Evolutionary conservation across 2,113 vertebrate genomes (phyloP).

Genomic region (Pseudonaja textilis): DNA sequence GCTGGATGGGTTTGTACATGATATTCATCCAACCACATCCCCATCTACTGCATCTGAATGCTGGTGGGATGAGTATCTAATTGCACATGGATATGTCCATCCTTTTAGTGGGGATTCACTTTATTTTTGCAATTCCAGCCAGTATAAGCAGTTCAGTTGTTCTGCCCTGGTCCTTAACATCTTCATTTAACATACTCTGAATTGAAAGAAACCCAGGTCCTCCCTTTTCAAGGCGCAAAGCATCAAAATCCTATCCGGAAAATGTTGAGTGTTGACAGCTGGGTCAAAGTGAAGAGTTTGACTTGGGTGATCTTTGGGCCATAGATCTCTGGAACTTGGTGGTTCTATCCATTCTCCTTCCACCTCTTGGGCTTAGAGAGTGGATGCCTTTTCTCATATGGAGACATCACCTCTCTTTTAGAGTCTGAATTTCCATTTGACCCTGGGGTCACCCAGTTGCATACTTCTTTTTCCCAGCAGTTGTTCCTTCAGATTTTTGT

Average conservation of each 20-base stretch:
- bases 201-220: not conserved
- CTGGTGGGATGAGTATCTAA: not conserved
- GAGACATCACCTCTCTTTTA: not conserved
- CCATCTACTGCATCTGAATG: not conserved
- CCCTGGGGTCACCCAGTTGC: not conserved
- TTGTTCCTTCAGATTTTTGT: not conserved
- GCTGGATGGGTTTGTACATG: not conserved
- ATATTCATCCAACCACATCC: not conserved
- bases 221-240: not conserved
- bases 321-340: not conserved
- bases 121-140: not conserved
- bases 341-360: not conserved
- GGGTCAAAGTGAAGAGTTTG: not conserved
- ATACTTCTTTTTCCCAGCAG: not conserved
- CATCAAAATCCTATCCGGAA: not conserved
- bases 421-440: not conserved
- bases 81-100: not conserved
- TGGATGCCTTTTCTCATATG: not conserved
- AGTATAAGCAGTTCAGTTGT: not conserved
- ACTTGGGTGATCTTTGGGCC: not conserved
- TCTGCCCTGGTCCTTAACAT: not conserved
- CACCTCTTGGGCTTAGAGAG: constrained; percentile 14
- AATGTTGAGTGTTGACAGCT: not conserved
- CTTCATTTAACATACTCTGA: not conserved
- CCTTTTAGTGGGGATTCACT: not conserved